These are phyloP conservation scores for Apostichopus californicus DNA, from an alignment of 35 echinoderm and acorn worm species.

Conservation along the genomic window DNA sequence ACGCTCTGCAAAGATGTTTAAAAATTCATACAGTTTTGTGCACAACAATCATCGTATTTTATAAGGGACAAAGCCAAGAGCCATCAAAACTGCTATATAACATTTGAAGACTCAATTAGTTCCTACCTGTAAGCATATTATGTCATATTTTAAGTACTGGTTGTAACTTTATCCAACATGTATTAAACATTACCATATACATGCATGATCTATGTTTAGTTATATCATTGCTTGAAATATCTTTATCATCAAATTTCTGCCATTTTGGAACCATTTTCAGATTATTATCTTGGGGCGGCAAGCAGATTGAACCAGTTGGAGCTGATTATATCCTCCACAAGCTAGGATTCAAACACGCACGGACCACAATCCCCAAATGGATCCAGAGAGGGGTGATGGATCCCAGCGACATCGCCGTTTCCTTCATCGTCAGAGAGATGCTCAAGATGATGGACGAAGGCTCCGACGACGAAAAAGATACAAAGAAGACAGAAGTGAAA, in stretches of 20 bases:
- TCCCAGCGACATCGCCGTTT: constrained; percentile 78
- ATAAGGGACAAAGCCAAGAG: too few relatives aligned
- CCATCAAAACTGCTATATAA: too few relatives aligned
- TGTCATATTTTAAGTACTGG: too few relatives aligned
- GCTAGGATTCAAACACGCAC: constrained; percentile 89
- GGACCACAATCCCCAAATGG: constrained; percentile 98
- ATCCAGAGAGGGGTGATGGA: constrained; percentile 95
- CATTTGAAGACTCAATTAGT: too few relatives aligned
- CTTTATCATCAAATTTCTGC: not conserved
- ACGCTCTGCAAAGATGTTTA: too few relatives aligned
- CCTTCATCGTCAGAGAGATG: constrained; percentile 74
- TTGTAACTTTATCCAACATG: not conserved
- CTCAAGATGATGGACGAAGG: constrained; percentile 72
- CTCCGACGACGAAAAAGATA: constrained; percentile 46
- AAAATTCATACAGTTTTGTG: too few relatives aligned
- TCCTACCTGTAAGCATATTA: too few relatives aligned
- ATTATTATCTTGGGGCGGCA: constrained; percentile 88
- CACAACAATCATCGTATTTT: too few relatives aligned
- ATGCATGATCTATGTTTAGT: not conserved
- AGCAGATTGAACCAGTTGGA: constrained; percentile 94
- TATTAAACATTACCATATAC: not conserved
- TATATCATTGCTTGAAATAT: too few relatives aligned
- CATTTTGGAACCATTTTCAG: constrained; percentile 27
- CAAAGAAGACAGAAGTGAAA: not conserved
- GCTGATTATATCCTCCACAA: constrained; percentile 96